Evolutionary conservation across 2,113 vertebrate genomes (phyloP).

Genomic region (Illadopsis cleaveri): DNA sequence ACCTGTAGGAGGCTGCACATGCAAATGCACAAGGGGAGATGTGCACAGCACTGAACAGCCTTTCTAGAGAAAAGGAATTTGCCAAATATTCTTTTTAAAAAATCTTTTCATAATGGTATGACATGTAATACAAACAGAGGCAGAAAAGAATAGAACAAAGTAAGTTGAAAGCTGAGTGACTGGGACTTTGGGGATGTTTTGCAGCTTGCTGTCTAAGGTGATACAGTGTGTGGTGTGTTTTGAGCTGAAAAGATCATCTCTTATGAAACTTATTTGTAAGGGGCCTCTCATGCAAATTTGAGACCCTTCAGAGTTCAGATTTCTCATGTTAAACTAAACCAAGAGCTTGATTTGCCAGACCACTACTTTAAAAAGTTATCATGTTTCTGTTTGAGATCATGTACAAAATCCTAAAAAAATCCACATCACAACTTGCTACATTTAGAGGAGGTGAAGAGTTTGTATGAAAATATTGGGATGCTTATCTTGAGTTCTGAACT

Average conservation of each 20-base stretch:
- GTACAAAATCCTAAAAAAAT: not conserved
- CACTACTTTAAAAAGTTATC: not conserved
- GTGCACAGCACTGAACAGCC: not conserved
- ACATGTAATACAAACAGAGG: not conserved
- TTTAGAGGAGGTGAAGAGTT: not conserved
- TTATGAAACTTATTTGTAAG: not conserved
- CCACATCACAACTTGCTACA: not conserved
- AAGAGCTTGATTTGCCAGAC: not conserved
- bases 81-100: not conserved
- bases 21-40: not conserved
- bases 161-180: not conserved
- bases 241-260: not conserved
- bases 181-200: not conserved
- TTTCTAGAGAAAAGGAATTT: not conserved
- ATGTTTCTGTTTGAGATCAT: not conserved
- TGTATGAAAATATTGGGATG: not conserved
- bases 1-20: not conserved
- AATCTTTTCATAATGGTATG: not conserved
- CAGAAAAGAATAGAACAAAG: not conserved
- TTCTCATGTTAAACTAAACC: not conserved
- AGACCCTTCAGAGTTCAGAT: not conserved
- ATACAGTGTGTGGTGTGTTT: no score
- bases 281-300: not conserved
- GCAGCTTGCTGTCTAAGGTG: not conserved
- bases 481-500: not conserved